Evolutionary conservation across 2,113 vertebrate genomes (phyloP), one percentile per base, ranked within the genome.

Genomic region (Pheucticus melanocephalus): DNA sequence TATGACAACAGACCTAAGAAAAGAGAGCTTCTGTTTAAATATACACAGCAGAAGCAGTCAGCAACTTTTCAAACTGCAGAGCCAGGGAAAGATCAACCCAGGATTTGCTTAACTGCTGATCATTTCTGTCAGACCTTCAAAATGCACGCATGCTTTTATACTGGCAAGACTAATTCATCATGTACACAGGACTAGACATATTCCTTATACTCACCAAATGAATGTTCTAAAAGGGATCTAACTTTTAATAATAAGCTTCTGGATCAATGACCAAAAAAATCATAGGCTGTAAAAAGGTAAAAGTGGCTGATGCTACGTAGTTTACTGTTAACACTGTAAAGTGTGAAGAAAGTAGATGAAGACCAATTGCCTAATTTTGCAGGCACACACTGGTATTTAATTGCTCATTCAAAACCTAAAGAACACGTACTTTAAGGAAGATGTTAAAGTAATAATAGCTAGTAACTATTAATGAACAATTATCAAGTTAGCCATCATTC

Each of bases 11-110:
- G 76, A 71, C n/a, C 37, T 30, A 15, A 25, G 25, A 61, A 89
- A 93, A 86, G 33, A 81, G 27, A 79, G 53, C 81, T 95, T 87
- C 69, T 92, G 72, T 89, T 95, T 85, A 87, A 95, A 91, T 40
- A 84, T 15, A 86, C 45, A 92, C 0, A 1, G 56, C 51, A 81
- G 69, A 39, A 63, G 35, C 68, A 95, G 71, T 86, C 92, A 95
- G 88, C 76, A 88, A 56, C 39, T 76, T 75, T 93, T 72, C 19
- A 80, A 77, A 80, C 18, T 37, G 72, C 83, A 88, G 42, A 88
- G 72, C 39, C 33, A 88, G 68, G 22, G 40, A 82, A 10, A 79
- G 51, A 90, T 86, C 88, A 93, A 68, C 66, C 39, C 72, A 47
- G 35, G 19, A 84, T 60, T 82, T 65, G 57, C 42, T 92, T 56